A percentile compares a stretch with the other conserved stretches of the same genome.
phyloP scores from a whole-genome alignment of 2,888 invertebrate genomes.

The Temnothorax ravouxi region DNA sequence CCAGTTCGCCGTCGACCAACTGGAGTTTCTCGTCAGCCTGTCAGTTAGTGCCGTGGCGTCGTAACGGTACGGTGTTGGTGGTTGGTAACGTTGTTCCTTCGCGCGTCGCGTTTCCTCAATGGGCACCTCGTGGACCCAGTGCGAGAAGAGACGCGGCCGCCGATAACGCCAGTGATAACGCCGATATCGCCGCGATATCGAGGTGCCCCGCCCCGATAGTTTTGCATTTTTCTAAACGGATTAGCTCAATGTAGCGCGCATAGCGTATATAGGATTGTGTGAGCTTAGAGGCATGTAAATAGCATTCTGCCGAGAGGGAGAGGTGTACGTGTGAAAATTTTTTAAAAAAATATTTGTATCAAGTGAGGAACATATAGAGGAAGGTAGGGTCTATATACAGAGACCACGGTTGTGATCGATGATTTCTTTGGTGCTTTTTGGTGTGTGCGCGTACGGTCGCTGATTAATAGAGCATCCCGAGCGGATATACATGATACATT shows the following conservation, averaged over 20 bases:
- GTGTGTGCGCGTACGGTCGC: slow-evolving; percentile 74
- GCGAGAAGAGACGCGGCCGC: slow-evolving; percentile 35
- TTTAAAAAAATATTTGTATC: slow-evolving; percentile 10
- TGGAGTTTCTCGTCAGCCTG: slow-evolving; percentile 79
- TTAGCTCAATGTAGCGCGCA: slow-evolving; percentile 3
- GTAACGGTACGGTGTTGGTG: slow-evolving; percentile 78
- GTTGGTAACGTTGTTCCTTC: slow-evolving; percentile 59
- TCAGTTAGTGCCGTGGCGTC: slow-evolving; percentile 86
- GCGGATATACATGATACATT: slow-evolving; percentile 56
- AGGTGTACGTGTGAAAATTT: slow-evolving; percentile 60
- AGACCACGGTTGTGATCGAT: slow-evolving; percentile 70
- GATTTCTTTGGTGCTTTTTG: slow-evolving; percentile 72
- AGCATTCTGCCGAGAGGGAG: background rate
- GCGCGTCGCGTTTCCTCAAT: slow-evolving; percentile 61
- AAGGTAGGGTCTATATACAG: slow-evolving; percentile 4
- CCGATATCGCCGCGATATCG: slow-evolving; percentile 25
- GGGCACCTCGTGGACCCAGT: slow-evolving; percentile 57
- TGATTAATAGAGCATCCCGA: slow-evolving; percentile 56
- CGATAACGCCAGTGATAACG: slow-evolving; percentile 58
- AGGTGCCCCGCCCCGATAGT: slow-evolving; percentile 20
- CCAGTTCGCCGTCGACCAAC: slow-evolving; percentile 70
- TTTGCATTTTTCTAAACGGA: slow-evolving; percentile 25
- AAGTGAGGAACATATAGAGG: slow-evolving; percentile 55
- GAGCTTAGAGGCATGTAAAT: slow-evolving; percentile 35
- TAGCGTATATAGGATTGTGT: slow-evolving; percentile 39